These are phyloP conservation scores for Craterocephalus amniculus DNA, from an alignment of 2,797 vertebrate genomes.

Conservation along the genomic window DNA sequence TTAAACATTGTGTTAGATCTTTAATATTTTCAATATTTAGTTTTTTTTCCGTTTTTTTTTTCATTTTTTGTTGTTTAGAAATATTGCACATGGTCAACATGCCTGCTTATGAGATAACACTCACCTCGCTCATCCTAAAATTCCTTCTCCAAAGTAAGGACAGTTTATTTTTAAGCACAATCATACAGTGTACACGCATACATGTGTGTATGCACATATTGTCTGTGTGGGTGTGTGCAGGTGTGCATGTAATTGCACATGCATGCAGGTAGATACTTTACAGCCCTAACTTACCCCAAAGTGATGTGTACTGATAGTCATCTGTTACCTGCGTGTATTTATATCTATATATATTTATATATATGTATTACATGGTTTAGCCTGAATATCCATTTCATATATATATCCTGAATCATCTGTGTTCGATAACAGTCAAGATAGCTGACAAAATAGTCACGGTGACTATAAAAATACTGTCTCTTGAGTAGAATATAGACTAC, in stretches of 20 bases:
- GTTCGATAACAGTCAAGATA: constrained; percentile 80
- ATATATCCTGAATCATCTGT: constrained; percentile 76
- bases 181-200: constrained; percentile 85
- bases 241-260: constrained; percentile 73
- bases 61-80: constrained; percentile 83
- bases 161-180: constrained; percentile 85
- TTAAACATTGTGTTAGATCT: constrained; percentile 82
- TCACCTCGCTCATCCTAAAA: constrained; percentile 82
- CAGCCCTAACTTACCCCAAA: constrained; percentile 67
- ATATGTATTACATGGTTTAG: constrained; percentile 44
- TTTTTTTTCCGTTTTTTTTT: constrained; percentile 26
- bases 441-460: constrained; percentile 73
- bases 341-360: constrained; percentile 30
- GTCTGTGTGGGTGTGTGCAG: constrained; percentile 78
- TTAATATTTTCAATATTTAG: constrained; percentile 88
- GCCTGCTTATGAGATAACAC: constrained; percentile 85
- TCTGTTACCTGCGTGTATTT: constrained; percentile 59
- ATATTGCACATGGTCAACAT: constrained; percentile 91
- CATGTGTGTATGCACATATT: constrained; percentile 77
- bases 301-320: constrained; percentile 68
- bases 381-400: constrained; percentile 70
- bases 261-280: constrained; percentile 70
- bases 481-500: constrained; percentile 74
- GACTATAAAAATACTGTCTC: constrained; percentile 84
- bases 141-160: constrained; percentile 85